A percentile compares a stretch with the other conserved stretches of the same genome.
phyloP scores from a whole-genome alignment of 2,888 invertebrate species.

The Syrista parreyssii region DNA sequence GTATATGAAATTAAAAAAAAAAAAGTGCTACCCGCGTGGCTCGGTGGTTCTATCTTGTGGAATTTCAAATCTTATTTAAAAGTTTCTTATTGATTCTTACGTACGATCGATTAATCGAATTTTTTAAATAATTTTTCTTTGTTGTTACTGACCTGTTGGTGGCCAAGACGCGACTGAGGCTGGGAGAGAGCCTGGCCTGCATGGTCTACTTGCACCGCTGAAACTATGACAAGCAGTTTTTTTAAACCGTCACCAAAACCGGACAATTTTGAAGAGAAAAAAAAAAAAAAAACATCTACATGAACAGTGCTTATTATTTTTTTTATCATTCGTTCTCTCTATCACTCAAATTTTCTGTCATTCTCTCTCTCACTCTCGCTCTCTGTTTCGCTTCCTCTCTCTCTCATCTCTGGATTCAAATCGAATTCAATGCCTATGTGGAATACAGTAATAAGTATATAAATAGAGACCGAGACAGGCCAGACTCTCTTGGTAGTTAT shows the following conservation, averaged over 20 bases:
- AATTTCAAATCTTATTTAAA: not conserved
- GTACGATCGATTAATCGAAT: no score
- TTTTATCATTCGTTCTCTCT: no score
- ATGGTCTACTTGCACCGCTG: slow-evolving; percentile 65
- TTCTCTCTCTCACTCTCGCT: slow-evolving; percentile 1
- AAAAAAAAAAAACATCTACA: slow-evolving; percentile 27
- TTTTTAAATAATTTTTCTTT: slow-evolving; percentile 39
- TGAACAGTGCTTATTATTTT: not conserved
- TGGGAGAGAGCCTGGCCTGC: slow-evolving; percentile 65
- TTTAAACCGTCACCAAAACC: slow-evolving; percentile 52
- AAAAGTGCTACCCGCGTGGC: no score
- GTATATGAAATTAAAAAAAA: no score
- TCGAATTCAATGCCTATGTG: no score
- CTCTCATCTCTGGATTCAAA: no score
- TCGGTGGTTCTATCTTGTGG: not conserved
- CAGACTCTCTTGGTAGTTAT: slow-evolving; percentile 16
- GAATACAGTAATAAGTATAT: no score
- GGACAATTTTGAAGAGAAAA: slow-evolving; percentile 20
- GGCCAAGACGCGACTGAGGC: slow-evolving; percentile 65
- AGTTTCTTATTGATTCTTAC: not conserved
- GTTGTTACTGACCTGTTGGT: slow-evolving; percentile 65
- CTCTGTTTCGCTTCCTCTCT: not conserved
- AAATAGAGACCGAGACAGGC: slow-evolving; percentile 18
- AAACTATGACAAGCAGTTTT: slow-evolving; percentile 63
- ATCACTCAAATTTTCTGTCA: not conserved